Evolutionary conservation across 2,888 invertebrate genomes (phyloP), one percentile per base, ranked within the genome.

Genomic region (Agrilus mali): DNA sequence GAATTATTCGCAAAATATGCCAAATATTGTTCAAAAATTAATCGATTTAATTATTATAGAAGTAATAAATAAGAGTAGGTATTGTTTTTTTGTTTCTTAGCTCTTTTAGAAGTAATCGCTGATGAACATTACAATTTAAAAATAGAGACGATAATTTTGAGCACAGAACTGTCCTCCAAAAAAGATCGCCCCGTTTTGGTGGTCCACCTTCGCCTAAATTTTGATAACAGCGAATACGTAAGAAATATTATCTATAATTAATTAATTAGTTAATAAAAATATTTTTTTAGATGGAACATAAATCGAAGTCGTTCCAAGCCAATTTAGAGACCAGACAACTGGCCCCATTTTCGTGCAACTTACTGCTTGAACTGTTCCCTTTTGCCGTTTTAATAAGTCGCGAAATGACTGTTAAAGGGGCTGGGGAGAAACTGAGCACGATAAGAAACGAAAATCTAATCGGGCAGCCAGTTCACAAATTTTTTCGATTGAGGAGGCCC

Each of bases 181-280:
- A 68, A 65, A n/a, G 60, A 60, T 31, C 66, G 72, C 50, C 73
- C 69, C 27, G 57, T 63, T 14, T 72, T 75, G 5, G 71, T 77
- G 54, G 77, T 81, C 2, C 75, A 74, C 42, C 81, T 86, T 55
- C 75, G 90, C 2, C 73, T 94, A 22, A 80, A 89, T 60, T 92
- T 93, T 60, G 87, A 93, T 59, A 94, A 94, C 65, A 72, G 76
- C 14, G 83, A 83, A 57, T 90, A 86, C 63, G 80, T 85, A 59
- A 77, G 49, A 20, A 6, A 20, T 45, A 12, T 7, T 6, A 5
- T 39, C 15, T 39, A 34, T 6, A n/a, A n/a, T 10, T 10, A 27
- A 27, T 27, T 27, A 3, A 5, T 5, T 2, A 10, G 4, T 7
- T 22, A 27, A 10, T 2, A 27, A 27, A 27, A 10, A 27, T 8